Percentiles rank a stretch among this genome's conserved stretches.
These are phyloP conservation scores for Cerastis leucographa DNA, from an alignment of 2,888 invertebrate species.

Conservation along the genomic window DNA sequence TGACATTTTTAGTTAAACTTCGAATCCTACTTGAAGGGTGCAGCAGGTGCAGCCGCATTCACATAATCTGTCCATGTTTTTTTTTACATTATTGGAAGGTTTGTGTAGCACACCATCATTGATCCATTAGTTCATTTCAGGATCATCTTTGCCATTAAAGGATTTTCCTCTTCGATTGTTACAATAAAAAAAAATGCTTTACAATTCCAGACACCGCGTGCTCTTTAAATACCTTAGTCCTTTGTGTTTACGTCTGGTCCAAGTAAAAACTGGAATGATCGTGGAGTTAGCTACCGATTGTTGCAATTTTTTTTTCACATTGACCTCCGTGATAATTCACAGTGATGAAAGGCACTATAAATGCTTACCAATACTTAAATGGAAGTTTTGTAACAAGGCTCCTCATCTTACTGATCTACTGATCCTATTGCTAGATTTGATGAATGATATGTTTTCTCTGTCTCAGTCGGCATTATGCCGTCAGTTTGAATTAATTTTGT, in stretches of 20 bases:
- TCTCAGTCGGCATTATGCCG: too few relatives aligned
- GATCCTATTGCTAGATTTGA: background rate
- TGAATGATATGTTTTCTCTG: background rate
- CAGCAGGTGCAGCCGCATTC: background rate
- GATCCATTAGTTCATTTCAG: background rate
- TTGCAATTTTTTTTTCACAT: slow-evolving; percentile 19
- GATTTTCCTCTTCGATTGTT: background rate
- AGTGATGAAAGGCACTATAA: too few relatives aligned
- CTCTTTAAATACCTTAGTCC: background rate
- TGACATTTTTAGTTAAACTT: background rate
- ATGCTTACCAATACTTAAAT: background rate
- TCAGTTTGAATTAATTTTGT: too few relatives aligned
- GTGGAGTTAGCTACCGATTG: slow-evolving; percentile 8
- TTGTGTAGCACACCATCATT: background rate
- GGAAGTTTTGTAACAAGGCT: background rate
- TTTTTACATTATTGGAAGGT: background rate
- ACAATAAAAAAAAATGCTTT: background rate
- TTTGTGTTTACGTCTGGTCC: background rate
- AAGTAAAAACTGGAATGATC: slow-evolving; percentile 25
- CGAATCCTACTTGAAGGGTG: background rate
- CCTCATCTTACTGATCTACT: too few relatives aligned
- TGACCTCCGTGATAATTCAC: background rate
- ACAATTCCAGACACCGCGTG: background rate
- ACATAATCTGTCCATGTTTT: background rate
- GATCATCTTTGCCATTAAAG: background rate